Percentiles rank a stretch among this genome's conserved stretches.
These are phyloP conservation scores for Dione vanillae DNA, from an alignment of 2,888 invertebrate genomes.

Conservation along the genomic window DNA sequence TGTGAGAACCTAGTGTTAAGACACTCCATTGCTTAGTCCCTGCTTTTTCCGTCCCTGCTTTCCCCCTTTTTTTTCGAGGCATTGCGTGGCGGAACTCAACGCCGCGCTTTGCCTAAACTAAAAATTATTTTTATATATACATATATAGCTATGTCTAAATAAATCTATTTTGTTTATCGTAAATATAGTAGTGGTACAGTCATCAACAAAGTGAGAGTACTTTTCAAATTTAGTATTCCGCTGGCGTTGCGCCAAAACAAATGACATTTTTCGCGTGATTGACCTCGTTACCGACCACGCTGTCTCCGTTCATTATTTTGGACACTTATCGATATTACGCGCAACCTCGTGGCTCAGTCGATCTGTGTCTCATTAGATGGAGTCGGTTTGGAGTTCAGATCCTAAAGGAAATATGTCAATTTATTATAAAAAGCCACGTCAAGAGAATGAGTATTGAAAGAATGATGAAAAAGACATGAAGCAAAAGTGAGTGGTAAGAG, in stretches of 20 bases:
- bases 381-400: background rate
- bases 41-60: too few species aligned
- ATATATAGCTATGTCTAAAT: too few species aligned
- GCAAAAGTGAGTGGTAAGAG: too few species aligned
- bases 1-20: too few species aligned
- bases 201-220: conserved; percentile 54
- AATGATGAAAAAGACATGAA: too few species aligned
- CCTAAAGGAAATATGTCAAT: background rate
- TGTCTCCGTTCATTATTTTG: conserved; percentile 57
- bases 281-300: conserved; percentile 70
- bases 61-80: too few species aligned
- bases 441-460: too few species aligned
- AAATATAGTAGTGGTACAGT: conserved; percentile 28
- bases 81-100: too few species aligned
- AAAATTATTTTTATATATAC: too few species aligned
- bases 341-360: background rate
- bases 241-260: conserved; percentile 66
- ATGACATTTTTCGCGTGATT: conserved; percentile 71
- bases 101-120: too few species aligned
- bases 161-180: background rate
- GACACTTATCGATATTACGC: conserved; percentile 20
- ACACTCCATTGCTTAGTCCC: too few species aligned
- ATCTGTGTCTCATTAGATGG: background rate
- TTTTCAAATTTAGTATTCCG: conserved; percentile 59
- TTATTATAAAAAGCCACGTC: too few species aligned